Percentiles rank a stretch among this genome's conserved stretches.
Evolutionary conservation across 2,113 vertebrate genomes (phyloP).

Genomic region (Phycodurus eques): DNA sequence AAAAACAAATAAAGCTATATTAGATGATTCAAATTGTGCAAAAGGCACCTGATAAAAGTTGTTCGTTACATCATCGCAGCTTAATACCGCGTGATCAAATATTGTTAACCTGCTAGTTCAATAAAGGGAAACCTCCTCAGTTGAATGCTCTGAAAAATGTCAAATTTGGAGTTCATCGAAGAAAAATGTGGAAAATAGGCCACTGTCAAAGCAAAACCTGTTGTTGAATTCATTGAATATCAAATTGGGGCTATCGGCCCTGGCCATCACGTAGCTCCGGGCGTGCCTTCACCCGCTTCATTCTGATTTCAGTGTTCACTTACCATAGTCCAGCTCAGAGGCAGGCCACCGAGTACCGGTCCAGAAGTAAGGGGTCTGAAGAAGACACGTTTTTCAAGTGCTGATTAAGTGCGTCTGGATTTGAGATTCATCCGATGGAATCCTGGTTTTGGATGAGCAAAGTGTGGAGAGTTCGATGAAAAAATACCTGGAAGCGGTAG

Average conservation of each 20-base stretch:
- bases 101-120: background rate
- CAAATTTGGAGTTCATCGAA: background rate
- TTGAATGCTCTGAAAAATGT: background rate
- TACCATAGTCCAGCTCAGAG: slow-evolving; percentile 89
- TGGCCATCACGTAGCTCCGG: too few species aligned
- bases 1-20: background rate
- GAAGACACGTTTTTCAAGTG: slow-evolving; percentile 7
- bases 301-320: slow-evolving; percentile 27
- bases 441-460: background rate
- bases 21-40: background rate
- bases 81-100: background rate
- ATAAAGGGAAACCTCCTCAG: too few species aligned
- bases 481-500: slow-evolving; percentile 87
- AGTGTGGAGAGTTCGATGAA: background rate
- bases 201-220: too few species aligned
- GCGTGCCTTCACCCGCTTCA: background rate
- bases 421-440: background rate
- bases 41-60: background rate
- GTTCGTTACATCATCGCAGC: background rate
- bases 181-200: too few species aligned
- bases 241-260: too few species aligned
- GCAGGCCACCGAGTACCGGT: slow-evolving; percentile 86
- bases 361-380: slow-evolving; percentile 92
- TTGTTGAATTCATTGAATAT: too few species aligned
- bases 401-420: background rate